These are phyloP conservation scores for Iselma pallidipennis DNA, from an alignment of 2,888 invertebrate species.

Conservation along the genomic window DNA sequence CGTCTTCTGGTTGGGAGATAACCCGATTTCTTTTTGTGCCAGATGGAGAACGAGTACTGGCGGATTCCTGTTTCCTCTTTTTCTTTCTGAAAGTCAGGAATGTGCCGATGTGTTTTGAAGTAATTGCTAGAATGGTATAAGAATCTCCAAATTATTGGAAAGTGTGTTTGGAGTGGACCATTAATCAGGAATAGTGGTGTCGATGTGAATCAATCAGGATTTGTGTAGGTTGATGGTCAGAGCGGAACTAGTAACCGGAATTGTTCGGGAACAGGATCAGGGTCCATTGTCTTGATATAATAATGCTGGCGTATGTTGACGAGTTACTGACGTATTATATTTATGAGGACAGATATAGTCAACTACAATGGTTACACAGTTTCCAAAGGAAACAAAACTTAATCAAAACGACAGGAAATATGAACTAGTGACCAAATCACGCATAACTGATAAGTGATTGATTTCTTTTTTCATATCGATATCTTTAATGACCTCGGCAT, in stretches of 20 bases:
- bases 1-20: slow-evolving; percentile 10
- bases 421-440: neutral
- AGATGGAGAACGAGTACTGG: neutral
- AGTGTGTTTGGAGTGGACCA: neutral
- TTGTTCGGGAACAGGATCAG: slow-evolving; percentile 45
- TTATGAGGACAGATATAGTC: too few species aligned
- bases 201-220: neutral
- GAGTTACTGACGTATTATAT: too few species aligned
- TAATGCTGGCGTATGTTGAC: too few species aligned
- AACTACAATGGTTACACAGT: too few species aligned
- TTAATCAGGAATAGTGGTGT: neutral
- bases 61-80: neutral
- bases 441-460: neutral
- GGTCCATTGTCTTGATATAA: slow-evolving; percentile 44
- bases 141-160: neutral
- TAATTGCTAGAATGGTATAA: neutral
- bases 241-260: too few species aligned
- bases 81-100: neutral
- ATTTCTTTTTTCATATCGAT: neutral
- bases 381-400: too few species aligned
- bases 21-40: neutral
- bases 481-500: neutral
- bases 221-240: too few species aligned
- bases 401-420: too few species aligned
- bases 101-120: neutral